Conservation (phyloP, 2,888 invertebrate species). For the Athetis lepigone region DNA sequence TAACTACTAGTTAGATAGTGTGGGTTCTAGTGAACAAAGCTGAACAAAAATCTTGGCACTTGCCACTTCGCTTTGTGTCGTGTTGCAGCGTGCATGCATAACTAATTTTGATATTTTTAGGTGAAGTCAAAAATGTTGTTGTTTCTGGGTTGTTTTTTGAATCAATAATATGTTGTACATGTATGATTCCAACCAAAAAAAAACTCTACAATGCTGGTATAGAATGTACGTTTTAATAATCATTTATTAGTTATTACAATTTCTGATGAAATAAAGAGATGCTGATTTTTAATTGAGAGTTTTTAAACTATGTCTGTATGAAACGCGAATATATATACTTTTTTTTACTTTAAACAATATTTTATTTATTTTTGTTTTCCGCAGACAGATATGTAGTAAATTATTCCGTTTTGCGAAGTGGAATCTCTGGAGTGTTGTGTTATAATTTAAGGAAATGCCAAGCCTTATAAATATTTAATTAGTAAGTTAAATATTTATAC, state of each 20-base stretch:
- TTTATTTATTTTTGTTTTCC: conserved; percentile 8
- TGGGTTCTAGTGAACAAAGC: conserved; percentile 10
- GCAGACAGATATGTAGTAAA: conserved; percentile 42
- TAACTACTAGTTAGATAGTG: conserved; percentile 35
- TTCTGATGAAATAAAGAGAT: too few relatives aligned
- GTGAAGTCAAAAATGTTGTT: neutral
- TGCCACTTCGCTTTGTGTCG: conserved; percentile 18
- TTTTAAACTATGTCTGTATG: neutral
- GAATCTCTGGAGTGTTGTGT: conserved; percentile 47
- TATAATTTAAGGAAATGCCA: conserved; percentile 48
- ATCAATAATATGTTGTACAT: too few relatives aligned
- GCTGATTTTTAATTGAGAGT: too few relatives aligned
- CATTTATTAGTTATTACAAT: too few relatives aligned
- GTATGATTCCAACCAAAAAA: too few relatives aligned
- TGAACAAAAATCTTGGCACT: conserved; percentile 43
- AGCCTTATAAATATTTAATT: conserved; percentile 60
- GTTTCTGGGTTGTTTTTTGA: too few relatives aligned
- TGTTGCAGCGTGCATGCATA: conserved; percentile 2
- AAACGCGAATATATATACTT: conserved; percentile 6
- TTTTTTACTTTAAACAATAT: conserved; percentile 22
- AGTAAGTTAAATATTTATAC: conserved; percentile 57
- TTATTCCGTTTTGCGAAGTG: conserved; percentile 44
- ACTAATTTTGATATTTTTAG: neutral
- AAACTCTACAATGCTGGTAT: too few relatives aligned
- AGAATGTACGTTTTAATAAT: too few relatives aligned